Evolutionary conservation across 2,888 invertebrate species (phyloP), one percentile per base, ranked within the genome.

Genomic region (Clostera curtula): DNA sequence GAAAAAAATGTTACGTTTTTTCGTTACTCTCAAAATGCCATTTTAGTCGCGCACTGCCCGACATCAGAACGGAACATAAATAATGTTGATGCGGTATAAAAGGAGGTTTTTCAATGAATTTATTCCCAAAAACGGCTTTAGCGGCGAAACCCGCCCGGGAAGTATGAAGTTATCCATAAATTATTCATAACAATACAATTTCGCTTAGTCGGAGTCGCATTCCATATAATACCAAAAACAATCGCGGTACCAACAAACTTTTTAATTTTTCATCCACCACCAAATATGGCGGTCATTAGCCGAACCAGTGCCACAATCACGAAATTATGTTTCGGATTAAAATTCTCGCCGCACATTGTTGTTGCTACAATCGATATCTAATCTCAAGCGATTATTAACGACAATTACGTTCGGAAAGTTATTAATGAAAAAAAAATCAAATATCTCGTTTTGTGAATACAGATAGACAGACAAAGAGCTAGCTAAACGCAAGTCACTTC

Each of bases 101-200:
- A 70, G 71, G 69, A 64, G 68, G n/a, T 70, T 76, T 73, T 75
- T 74, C 70, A 64, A 71, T 70, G 71, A 72, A 77, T 72, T 76
- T 70, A 71, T 75, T 57, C 59, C 65, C 61, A 65, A 75, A 77
- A 75, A 66, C 62, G 63, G 56, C 62, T 66, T 69, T 72, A 61
- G 61, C 55, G 40, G 56, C 64, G 61, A 68, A 67, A 66, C 60
- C 51, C 44, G 56, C 50, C 46, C 56, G 58, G 62, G 62, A 71
- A 70, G 66, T 75, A 74, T 74, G 59, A 76, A 80, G 74, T 65
- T 79, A 75, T 79, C 59, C 68, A 75, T 80, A 67, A 66, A 77
- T 79, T 59, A 79, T 77, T 72, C 74, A 79, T 67, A 42, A 27
- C 51, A 34, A 36, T 45, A 48, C 39, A 43, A 32, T 48, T 62